A percentile compares a stretch with the other conserved stretches of the same genome.
Evolutionary conservation across 1,140 invertebrate species (phyloP).

Genomic region (Ceratosolen solmsi): DNA sequence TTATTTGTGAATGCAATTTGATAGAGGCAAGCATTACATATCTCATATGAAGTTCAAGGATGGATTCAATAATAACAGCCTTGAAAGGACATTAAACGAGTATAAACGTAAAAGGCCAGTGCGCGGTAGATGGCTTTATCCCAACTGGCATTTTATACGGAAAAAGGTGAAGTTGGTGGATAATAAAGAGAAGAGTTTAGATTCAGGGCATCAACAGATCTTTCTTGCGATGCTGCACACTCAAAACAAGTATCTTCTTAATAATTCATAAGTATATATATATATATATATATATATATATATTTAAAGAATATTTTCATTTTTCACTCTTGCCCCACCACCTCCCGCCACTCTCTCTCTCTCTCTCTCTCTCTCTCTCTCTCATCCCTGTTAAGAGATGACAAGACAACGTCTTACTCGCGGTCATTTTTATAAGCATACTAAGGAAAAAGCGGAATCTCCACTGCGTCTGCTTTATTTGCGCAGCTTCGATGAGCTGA

Average conservation of each 20-base stretch:
- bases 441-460: conserved; percentile 9
- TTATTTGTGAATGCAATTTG: not conserved
- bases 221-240: conserved; percentile 11
- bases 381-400: not conserved
- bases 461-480: not conserved
- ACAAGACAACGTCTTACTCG: conserved; percentile 18
- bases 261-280: conserved; percentile 38
- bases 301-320: no score
- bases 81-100: conserved; percentile 7
- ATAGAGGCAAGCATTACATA: not conserved
- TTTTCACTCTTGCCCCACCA: no score
- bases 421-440: not conserved
- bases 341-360: not conserved
- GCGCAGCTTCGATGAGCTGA: not conserved
- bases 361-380: not conserved
- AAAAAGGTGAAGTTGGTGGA: conserved; percentile 12
- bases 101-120: not conserved
- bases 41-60: not conserved
- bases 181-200: conserved; percentile 21
- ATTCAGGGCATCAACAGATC: not conserved
- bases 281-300: not conserved
- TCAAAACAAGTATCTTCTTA: not conserved
- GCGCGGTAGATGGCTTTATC: not conserved
- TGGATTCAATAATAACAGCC: not conserved
- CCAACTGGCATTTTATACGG: not conserved